Percentiles rank a stretch among this genome's conserved stretches.
phyloP scores from a whole-genome alignment of 2,888 invertebrate species.

The Cataglyphis livida region DNA sequence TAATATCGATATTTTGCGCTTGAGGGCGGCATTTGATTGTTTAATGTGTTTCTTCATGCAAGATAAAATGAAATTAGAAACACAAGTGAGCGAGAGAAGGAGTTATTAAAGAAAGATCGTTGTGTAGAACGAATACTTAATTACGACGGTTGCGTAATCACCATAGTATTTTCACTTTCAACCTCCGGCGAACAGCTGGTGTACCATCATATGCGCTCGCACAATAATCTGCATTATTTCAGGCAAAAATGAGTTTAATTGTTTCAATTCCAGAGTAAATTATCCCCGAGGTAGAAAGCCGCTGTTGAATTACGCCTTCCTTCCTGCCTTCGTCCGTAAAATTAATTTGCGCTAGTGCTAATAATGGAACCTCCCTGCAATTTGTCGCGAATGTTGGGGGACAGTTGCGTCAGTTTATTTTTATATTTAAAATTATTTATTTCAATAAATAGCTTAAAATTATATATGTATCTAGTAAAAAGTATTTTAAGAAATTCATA shows the following conservation, averaged over 20 bases:
- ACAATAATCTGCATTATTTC: conserved; percentile 66
- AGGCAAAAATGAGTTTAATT: conserved; percentile 71
- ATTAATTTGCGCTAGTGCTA: conserved; percentile 76
- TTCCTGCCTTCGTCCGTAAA: conserved; percentile 74
- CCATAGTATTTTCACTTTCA: conserved; percentile 62
- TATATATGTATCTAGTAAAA: not conserved
- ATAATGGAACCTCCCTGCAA: conserved; percentile 69
- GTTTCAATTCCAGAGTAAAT: conserved; percentile 77
- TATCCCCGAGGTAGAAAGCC: conserved; percentile 71
- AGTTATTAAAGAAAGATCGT: conserved; percentile 47
- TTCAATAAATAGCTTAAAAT: not conserved
- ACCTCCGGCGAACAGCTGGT: conserved; percentile 35
- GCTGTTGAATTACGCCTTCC: conserved; percentile 76
- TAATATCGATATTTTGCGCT: not conserved
- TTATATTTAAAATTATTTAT: not conserved
- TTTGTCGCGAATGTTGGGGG: conserved; percentile 65
- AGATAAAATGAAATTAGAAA: conserved; percentile 22
- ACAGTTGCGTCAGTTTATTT: not conserved
- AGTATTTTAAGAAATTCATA: not conserved
- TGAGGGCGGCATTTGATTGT: not conserved
- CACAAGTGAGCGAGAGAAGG: conserved; percentile 4
- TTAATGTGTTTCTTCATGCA: not conserved
- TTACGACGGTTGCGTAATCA: conserved; percentile 57
- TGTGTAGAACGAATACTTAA: conserved; percentile 50
- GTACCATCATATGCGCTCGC: conserved; percentile 58